Percentiles rank a stretch among this genome's conserved stretches.
Evolutionary conservation across 2,113 vertebrate species (phyloP).

Genomic region (Ptychochromis oligacanthus): DNA sequence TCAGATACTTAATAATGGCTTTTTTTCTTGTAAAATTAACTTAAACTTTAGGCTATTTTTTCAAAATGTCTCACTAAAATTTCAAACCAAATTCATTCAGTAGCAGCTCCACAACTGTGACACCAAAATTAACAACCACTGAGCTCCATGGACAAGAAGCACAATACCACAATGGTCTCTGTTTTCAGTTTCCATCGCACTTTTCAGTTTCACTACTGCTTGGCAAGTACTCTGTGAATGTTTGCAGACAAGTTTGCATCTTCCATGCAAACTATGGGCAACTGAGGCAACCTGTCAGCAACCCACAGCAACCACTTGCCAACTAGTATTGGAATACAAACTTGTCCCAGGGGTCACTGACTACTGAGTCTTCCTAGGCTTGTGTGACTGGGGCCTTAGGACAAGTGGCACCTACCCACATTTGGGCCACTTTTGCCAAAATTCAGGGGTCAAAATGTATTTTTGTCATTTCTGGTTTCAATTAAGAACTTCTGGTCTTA

Average conservation of each 20-base stretch:
- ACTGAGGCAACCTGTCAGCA: background rate
- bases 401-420: too few relatives aligned
- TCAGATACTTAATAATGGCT: rapidly evolving
- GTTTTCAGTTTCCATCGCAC: rapidly evolving
- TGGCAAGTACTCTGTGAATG: rapidly evolving
- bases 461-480: background rate
- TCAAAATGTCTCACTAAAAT: background rate
- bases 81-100: background rate
- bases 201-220: too few relatives aligned
- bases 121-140: background rate
- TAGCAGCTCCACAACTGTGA: background rate
- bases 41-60: background rate
- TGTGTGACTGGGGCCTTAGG: rapidly evolving
- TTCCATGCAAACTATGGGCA: background rate
- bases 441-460: background rate
- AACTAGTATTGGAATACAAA: too few relatives aligned
- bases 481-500: too few relatives aligned
- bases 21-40: background rate
- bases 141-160: background rate
- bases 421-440: rapidly evolving
- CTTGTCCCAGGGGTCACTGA: too few relatives aligned
- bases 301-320: too few relatives aligned
- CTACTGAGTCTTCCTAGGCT: background rate
- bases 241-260: background rate
- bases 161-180: background rate